Conservation (phyloP, 2,113 vertebrate genomes). For the Sapayoa aenigma region DNA sequence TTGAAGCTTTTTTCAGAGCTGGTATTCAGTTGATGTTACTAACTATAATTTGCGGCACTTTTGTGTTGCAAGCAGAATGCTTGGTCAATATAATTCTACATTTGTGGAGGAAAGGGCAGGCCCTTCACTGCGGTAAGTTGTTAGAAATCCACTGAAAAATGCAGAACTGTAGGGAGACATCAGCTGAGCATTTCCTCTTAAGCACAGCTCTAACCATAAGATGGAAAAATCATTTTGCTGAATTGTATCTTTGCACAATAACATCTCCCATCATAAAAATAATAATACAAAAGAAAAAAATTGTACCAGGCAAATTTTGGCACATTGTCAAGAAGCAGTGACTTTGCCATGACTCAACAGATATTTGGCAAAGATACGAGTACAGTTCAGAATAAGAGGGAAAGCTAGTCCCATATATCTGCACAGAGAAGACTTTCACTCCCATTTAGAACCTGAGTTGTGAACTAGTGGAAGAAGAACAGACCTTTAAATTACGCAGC, state of each 20-base stretch:
- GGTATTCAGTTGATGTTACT: neutral
- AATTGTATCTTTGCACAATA: neutral
- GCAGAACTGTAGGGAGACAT: neutral
- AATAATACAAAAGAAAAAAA: neutral
- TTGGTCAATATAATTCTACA: neutral
- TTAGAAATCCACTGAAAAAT: constrained; percentile 1
- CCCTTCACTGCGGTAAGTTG: neutral
- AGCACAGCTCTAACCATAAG: neutral
- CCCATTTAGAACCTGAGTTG: neutral
- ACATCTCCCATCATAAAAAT: neutral
- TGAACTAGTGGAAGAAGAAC: neutral
- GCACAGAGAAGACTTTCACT: neutral
- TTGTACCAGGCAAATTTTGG: neutral
- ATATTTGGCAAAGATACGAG: neutral
- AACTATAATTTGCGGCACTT: neutral
- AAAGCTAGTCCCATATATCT: neutral
- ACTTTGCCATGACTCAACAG: neutral
- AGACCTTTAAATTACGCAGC: no score
- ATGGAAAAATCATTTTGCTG: neutral
- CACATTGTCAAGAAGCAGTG: fast-evolving
- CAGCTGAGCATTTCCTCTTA: neutral
- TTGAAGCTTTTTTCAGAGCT: neutral
- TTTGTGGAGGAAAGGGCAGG: neutral
- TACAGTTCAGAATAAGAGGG: neutral
- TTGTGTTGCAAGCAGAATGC: neutral